Evolutionary conservation across 1,140 invertebrate species (phyloP).

Genomic region (Phenacoccus solenopsis): DNA sequence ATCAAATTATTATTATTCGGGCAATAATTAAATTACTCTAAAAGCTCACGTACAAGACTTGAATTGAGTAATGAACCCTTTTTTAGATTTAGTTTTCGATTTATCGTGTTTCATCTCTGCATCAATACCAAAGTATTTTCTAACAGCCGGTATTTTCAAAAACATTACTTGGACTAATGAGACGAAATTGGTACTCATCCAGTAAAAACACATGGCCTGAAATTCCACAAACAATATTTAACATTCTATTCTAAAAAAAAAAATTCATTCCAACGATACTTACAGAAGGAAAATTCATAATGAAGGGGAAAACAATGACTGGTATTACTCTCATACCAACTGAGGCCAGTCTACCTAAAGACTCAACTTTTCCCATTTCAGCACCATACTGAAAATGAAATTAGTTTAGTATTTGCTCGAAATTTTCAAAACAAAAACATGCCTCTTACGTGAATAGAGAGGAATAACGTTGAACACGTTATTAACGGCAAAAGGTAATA

Average conservation of each 20-base stretch:
- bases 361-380: conserved; percentile 54
- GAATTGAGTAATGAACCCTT: conserved; percentile 63
- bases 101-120: conserved; percentile 34
- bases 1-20: neutral
- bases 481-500: conserved; percentile 76
- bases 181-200: conserved; percentile 78
- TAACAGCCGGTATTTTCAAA: conserved; percentile 58
- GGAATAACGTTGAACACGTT: conserved; percentile 61
- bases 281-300: conserved; percentile 74
- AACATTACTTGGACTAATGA: conserved; percentile 70
- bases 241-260: conserved; percentile 1
- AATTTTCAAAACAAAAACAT: too few relatives aligned
- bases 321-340: conserved; percentile 60
- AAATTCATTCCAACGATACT: conserved; percentile 30
- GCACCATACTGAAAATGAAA: conserved; percentile 48
- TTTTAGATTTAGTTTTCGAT: conserved; percentile 46
- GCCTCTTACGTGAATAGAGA: conserved; percentile 62
- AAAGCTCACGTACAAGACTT: conserved; percentile 58
- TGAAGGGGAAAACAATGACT: conserved; percentile 69
- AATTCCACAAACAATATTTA: too few relatives aligned
- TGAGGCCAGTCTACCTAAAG: too few relatives aligned
- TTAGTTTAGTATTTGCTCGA: neutral
- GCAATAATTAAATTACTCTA: neutral
- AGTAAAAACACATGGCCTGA: conserved; percentile 80
- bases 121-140: conserved; percentile 68